Conservation (phyloP, 2,797 vertebrate species). For the Pipistrellus pygmaeus region DNA sequence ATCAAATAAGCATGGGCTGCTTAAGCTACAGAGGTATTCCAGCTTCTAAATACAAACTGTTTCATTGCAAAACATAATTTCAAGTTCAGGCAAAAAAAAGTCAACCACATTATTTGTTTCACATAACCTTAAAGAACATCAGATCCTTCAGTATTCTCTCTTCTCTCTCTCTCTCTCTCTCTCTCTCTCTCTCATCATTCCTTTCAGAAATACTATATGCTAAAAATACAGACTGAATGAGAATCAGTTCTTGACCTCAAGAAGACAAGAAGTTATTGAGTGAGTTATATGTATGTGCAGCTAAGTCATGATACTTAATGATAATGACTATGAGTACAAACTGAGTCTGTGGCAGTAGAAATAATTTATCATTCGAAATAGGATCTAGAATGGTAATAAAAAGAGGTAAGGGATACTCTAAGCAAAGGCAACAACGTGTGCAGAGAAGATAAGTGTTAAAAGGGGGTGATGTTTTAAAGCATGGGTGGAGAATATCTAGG, state of each 20-base stretch:
- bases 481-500: no score
- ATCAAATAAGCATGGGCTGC: not conserved
- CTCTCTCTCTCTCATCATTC: not conserved
- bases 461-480: not conserved
- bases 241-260: not conserved
- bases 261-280: not conserved
- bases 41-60: not conserved
- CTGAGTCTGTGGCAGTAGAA: not conserved
- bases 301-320: not conserved
- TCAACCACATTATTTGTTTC: not conserved
- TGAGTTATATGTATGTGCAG: not conserved
- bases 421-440: not conserved
- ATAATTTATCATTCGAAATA: not conserved
- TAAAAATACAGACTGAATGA: not conserved
- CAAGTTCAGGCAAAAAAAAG: not conserved
- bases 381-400: not conserved
- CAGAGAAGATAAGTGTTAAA: not conserved
- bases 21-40: conserved; percentile 22
- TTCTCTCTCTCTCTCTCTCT: not conserved
- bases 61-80: not conserved
- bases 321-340: not conserved
- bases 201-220: not conserved
- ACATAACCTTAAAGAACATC: not conserved
- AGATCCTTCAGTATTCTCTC: not conserved
- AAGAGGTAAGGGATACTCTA: not conserved